These are phyloP conservation scores for Lophotriccus pileatus DNA, from an alignment of 2,797 vertebrate genomes.

Conservation along the genomic window DNA sequence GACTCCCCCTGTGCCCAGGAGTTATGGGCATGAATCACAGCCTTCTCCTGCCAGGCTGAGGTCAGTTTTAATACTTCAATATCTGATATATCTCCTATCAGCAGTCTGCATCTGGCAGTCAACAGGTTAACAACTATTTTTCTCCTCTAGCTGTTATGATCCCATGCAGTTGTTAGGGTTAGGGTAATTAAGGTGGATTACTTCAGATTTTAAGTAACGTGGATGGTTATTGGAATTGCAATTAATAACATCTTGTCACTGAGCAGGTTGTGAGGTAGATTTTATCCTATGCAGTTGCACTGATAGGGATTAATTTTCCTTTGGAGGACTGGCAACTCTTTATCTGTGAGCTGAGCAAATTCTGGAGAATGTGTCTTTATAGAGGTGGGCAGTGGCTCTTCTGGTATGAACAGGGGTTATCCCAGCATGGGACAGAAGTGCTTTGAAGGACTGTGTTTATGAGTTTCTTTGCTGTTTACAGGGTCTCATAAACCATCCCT, in stretches of 20 bases:
- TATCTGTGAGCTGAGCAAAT: not conserved
- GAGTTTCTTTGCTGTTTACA: not conserved
- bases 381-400: not conserved
- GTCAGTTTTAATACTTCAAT: conserved; percentile 30
- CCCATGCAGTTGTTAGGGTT: not conserved
- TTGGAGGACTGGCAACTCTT: not conserved
- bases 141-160: conserved; percentile 17
- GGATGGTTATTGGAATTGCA: not conserved
- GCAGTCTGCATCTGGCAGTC: conserved; percentile 35
- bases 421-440: not conserved
- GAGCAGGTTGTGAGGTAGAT: conserved; percentile 26
- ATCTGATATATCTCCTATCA: conserved; percentile 37
- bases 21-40: conserved; percentile 2
- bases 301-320: not conserved
- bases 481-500: not conserved
- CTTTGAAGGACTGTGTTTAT: not conserved
- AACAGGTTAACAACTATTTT: conserved; percentile 39
- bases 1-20: not conserved
- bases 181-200: conserved; percentile 30
- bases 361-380: not conserved
- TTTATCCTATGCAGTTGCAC: not conserved
- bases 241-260: not conserved
- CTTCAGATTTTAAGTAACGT: not conserved
- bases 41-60: conserved; percentile 11
- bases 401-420: not conserved